These are phyloP conservation scores for Agrochola lychnidis DNA, from an alignment of 2,888 invertebrate genomes.

Conservation along the genomic window DNA sequence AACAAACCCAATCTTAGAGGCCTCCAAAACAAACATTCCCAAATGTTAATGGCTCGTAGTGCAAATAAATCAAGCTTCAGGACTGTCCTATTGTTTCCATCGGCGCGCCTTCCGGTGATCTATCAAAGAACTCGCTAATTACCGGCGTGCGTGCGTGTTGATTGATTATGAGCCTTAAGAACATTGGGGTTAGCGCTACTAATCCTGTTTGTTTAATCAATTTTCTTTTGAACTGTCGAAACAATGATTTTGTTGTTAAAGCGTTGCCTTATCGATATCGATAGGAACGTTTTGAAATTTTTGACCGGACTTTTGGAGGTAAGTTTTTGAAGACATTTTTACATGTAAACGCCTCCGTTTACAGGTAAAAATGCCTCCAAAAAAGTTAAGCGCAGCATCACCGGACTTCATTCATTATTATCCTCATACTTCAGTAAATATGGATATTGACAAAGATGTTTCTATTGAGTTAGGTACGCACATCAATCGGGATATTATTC, in stretches of 20 bases:
- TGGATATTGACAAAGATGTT: background rate
- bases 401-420: background rate
- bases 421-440: background rate
- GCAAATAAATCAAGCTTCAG: constrained; percentile 53
- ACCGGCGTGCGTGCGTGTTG: constrained; percentile 58
- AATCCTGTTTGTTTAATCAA: constrained; percentile 35
- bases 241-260: constrained; percentile 28
- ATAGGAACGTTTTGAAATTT: background rate
- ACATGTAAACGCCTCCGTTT: background rate
- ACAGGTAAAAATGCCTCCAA: background rate
- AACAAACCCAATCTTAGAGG: constrained; percentile 17
- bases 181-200: constrained; percentile 19
- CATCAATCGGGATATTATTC: background rate
- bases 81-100: constrained; percentile 58
- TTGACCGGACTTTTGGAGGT: background rate
- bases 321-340: background rate
- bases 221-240: constrained; percentile 28
- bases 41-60: constrained; percentile 43
- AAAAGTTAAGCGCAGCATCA: background rate
- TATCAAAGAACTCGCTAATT: constrained; percentile 64
- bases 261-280: constrained; percentile 5
- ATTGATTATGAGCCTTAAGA: constrained; percentile 57
- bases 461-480: background rate
- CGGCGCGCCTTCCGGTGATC: constrained; percentile 57
- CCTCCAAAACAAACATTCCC: constrained; percentile 43